Evolutionary conservation across 2,888 invertebrate species (phyloP), one percentile per base, ranked within the genome.

Genomic region (Chaetogeoica ovagalla): DNA sequence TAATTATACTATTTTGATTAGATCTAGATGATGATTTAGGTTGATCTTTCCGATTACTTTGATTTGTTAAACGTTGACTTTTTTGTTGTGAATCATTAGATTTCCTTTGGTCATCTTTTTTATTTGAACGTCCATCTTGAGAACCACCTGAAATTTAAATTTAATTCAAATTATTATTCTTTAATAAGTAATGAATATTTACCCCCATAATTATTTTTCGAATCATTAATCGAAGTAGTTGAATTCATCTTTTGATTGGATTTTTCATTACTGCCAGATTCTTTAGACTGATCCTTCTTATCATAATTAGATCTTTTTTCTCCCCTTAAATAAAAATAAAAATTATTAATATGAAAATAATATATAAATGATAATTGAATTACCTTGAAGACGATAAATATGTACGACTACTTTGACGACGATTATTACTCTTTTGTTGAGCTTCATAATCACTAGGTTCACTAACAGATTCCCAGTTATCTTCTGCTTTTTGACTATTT

Each of bases 341-440:
- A 13, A 62, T n/a, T 48, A 48, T 43, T 57, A n/a, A 39, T 30
- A 52, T 55, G 0, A 71, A 13, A 52, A 62, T 13, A 43, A 63
- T 13, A 9, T 21, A 43, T 60, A 68, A 0, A 59, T 55, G 52
- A 17, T 57, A 39, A 39, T 1, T 59, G 21, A 76, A 52, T 62
- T 71, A 79, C 79, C 87, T 87, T 73, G 87, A 86, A 21, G 83
- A 71, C 0, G 82, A 23, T 48, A 63, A 23, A 69, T 81, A 81
- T 60, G 72, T 74, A 23, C 84, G 85, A 81, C 83, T 84, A 8
- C 81, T 83, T n/a, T 83, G 83, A 62, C 82, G 86, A 74, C 86
- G 85, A 82, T 85, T 86, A 82, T 86, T 85, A 7, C 89, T 89
- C 52, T 89, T 88, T 82, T 90, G 90, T 9, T 88, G 89, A 3